Conservation (phyloP, 2,888 invertebrate genomes). For the Petrolisthes manimaculis region DNA sequence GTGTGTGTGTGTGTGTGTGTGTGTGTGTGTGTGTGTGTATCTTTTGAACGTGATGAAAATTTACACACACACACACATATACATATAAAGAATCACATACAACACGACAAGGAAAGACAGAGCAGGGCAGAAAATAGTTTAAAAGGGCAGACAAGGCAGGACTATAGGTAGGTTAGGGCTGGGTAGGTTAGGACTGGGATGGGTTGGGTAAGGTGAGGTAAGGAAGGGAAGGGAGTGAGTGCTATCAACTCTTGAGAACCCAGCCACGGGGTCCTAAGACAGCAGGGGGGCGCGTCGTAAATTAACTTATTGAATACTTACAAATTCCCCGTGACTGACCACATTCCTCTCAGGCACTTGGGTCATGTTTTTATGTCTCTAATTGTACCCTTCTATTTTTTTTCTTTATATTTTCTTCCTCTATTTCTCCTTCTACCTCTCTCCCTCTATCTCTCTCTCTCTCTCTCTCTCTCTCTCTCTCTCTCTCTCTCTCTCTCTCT, state of each 20-base stretch:
- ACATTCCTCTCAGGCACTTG: constrained; percentile 43
- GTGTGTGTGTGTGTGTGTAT: no score
- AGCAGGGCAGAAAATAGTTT: no score
- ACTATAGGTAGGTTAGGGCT: no score
- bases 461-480: constrained; percentile 3
- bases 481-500: constrained; percentile 20
- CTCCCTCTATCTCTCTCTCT: not conserved
- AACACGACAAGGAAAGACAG: not conserved
- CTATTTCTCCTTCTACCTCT: not conserved
- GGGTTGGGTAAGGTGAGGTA: not conserved
- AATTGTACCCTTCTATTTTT: not conserved
- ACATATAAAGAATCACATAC: not conserved
- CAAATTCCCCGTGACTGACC: constrained; percentile 53
- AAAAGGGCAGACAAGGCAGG: no score
- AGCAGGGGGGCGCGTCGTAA: constrained; percentile 38
- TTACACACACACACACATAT: not conserved
- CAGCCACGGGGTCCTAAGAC: not conserved
- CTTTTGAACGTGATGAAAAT: no score
- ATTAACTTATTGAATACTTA: constrained; percentile 60
- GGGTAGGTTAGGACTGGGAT: no score
- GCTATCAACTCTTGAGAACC: not conserved
- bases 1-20: no score
- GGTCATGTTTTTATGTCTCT: not conserved
- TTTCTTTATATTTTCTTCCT: not conserved
- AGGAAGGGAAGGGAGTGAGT: constrained; percentile 16